Conservation (phyloP, 2,113 vertebrate genomes). For the Pygoscelis antarcticus region DNA sequence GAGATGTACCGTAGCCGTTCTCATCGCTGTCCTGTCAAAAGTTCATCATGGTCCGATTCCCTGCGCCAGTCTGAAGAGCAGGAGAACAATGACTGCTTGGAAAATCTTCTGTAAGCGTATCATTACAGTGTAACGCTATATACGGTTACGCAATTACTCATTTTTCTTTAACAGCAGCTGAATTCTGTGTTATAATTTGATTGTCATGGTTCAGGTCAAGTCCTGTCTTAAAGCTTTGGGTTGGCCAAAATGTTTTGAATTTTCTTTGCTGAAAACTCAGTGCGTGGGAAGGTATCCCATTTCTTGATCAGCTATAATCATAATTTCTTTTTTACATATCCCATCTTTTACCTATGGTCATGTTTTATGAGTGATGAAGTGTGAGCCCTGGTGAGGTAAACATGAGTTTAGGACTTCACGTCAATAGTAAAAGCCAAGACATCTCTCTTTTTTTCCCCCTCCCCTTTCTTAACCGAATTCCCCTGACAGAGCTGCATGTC, state of each 20-base stretch:
- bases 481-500: not conserved
- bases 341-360: not conserved
- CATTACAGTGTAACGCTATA: not conserved
- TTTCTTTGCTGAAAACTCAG: not conserved
- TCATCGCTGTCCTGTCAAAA: not conserved
- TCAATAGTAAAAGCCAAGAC: not conserved
- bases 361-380: not conserved
- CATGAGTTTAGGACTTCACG: not conserved
- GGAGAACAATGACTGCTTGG: slow-evolving; percentile 16
- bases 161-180: slow-evolving; percentile 31
- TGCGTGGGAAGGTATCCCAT: not conserved
- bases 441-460: not conserved
- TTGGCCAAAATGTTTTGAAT: not conserved
- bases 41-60: not conserved
- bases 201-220: slow-evolving; percentile 19
- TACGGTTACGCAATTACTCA: not conserved
- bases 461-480: fast-evolving
- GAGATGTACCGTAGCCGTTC: not conserved
- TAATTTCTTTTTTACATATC: not conserved
- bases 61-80: not conserved
- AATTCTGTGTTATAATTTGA: not conserved
- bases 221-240: not conserved
- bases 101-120: not conserved
- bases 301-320: not conserved
- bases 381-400: not conserved